A percentile compares a stretch with the other conserved stretches of the same genome.
These are phyloP conservation scores for Halocaridina rubra DNA, from an alignment of 2,888 invertebrate species.

Conservation along the genomic window DNA sequence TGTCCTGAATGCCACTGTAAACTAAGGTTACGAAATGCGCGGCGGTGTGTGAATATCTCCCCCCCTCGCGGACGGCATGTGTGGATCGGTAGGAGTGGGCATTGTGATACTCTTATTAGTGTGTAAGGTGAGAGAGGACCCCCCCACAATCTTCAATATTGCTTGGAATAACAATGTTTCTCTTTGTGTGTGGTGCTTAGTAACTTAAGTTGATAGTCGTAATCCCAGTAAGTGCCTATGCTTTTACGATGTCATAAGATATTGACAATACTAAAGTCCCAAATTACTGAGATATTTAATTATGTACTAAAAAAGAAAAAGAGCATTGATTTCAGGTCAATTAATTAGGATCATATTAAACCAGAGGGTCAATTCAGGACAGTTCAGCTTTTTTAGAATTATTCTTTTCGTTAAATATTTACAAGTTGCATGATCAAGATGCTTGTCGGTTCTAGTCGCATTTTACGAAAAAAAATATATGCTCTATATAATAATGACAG, in stretches of 20 bases:
- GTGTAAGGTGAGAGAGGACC: conserved; percentile 47
- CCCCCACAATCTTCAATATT: conserved; percentile 35
- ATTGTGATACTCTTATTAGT: conserved; percentile 53
- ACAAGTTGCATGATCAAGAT: conserved; percentile 20
- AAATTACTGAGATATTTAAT: conserved; percentile 17
- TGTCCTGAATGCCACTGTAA: conserved; percentile 50
- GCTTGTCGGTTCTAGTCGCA: conserved; percentile 38
- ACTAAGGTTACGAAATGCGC: conserved; percentile 17
- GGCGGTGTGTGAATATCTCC: conserved; percentile 2
- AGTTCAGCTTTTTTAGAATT: conserved; percentile 24
- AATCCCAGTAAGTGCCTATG: conserved; percentile 59
- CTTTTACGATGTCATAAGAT: conserved; percentile 24
- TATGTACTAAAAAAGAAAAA: conserved; percentile 1
- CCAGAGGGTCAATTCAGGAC: conserved; percentile 48
- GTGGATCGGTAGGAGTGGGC: conserved; percentile 52
- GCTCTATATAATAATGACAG: background rate
- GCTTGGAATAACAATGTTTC: conserved; percentile 43
- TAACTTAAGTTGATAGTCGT: conserved; percentile 50
- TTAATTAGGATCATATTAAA: conserved; percentile 34
- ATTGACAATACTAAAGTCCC: conserved; percentile 20
- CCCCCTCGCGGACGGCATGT: conserved; percentile 30
- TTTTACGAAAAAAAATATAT: too few species aligned
- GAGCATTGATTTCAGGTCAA: conserved; percentile 51
- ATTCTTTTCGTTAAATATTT: background rate
- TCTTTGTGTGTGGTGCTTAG: conserved; percentile 55